phyloP scores from a whole-genome alignment of 2,797 vertebrate species.

The Prionace glauca region DNA sequence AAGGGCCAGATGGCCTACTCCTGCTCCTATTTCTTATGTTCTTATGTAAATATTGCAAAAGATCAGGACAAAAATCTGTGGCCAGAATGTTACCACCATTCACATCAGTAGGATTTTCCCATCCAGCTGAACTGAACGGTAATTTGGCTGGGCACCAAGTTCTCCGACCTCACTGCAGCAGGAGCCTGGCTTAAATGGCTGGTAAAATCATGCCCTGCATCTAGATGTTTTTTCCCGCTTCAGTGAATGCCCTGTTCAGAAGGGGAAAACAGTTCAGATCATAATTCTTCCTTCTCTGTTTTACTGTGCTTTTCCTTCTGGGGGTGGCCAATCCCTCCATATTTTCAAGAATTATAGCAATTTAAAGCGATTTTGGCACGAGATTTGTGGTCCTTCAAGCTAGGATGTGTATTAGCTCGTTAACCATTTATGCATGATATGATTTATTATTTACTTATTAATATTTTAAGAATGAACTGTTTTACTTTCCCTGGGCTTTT shows the following conservation, averaged over 20 bases:
- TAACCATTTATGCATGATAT: background rate
- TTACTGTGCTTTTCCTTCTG: too few species aligned
- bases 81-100: too few species aligned
- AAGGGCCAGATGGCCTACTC: too few species aligned
- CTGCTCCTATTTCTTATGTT: too few species aligned
- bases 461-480: background rate
- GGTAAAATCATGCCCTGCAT: too few species aligned
- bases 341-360: background rate
- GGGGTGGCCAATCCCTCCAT: background rate
- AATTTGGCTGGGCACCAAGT: too few species aligned
- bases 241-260: background rate
- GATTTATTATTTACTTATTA: background rate
- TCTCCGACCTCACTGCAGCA: too few species aligned
- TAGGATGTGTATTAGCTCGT: background rate
- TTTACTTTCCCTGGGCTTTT: background rate
- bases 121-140: too few species aligned
- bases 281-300: too few species aligned
- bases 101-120: too few species aligned
- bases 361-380: background rate
- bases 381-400: background rate
- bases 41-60: background rate
- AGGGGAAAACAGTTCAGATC: too few species aligned
- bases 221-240: background rate
- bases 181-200: too few species aligned
- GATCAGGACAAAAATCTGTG: background rate